Evolutionary conservation across 2,888 invertebrate genomes (phyloP), one percentile per base, ranked within the genome.

Genomic region (Mayetiola destructor): DNA sequence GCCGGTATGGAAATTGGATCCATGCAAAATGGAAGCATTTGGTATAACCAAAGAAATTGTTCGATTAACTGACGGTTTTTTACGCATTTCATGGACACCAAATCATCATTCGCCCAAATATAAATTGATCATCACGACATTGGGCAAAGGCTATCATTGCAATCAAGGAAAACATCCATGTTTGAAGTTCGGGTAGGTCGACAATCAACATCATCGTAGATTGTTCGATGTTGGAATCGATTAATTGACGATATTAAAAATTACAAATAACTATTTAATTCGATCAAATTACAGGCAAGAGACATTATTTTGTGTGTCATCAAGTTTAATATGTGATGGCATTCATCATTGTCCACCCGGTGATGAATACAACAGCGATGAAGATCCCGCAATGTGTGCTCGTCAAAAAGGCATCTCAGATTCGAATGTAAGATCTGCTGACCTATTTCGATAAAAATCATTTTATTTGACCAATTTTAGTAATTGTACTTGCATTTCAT

Each of bases 281-380:
- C 21, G 42, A 14, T 37, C 35, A 8, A 52, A 14, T 27, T 55
- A 3, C 36, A 70, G 70, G 0, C 64, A 66, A 58, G 71, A 71
- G 58, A 67, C 69, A 32, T 62, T 72, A 61, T 73, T 82, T 48
- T 84, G 84, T 69, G 77, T 84, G 57, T 80, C 82, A 1, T 77
- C 79, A 55, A 78, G 79, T 64, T 71, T 83, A 61, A 75, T 80
- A 18, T 84, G 84, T 66, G 83, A 84, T 62, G 82, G 82, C 10
- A 76, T 80, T 21, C 72, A 76, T 1, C 81, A 84, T 66, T 84
- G 84, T 62, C 82, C 83, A 0, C 77, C 77, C 1, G 80, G 80
- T 4, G 80, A 79, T 59, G 79, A 79, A 60, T 79, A 79, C 61
- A 79, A 78, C 35, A 71, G 69, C 63, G 72, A 72, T 59, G 72